phyloP scores from a whole-genome alignment of 35 echinoderm and acorn worm genomes.

The Hemicentrotus pulcherrimus region DNA sequence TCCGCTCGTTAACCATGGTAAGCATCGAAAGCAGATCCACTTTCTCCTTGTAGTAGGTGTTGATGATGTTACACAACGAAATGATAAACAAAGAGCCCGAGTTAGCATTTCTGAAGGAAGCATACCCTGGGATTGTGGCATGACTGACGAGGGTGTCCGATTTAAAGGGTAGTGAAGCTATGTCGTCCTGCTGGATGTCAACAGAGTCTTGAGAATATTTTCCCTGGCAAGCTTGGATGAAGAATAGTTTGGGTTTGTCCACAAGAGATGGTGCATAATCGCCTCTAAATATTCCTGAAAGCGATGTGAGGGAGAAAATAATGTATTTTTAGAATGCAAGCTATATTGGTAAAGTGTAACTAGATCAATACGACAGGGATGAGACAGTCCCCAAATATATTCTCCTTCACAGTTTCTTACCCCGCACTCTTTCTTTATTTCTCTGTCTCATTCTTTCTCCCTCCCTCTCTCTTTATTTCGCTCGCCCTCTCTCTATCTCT shows the following conservation, averaged over 20 bases:
- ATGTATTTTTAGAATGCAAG: too few relatives aligned
- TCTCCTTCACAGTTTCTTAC: neutral
- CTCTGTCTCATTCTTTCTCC: too few relatives aligned
- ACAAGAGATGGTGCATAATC: neutral
- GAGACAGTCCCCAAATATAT: too few relatives aligned
- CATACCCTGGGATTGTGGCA: slow-evolving; percentile 31
- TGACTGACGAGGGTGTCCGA: slow-evolving; percentile 32
- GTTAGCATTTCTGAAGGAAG: neutral
- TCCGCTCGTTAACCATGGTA: slow-evolving; percentile 31
- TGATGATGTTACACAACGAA: neutral
- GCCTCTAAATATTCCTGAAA: neutral
- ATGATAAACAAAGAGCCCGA: slow-evolving; percentile 45
- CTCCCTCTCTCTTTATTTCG: neutral
- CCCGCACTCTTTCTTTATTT: too few relatives aligned
- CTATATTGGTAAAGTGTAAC: too few relatives aligned
- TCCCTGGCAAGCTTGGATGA: slow-evolving; percentile 65
- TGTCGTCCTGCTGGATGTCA: neutral
- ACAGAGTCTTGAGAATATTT: neutral
- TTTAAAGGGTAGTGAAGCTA: neutral
- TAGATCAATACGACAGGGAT: too few relatives aligned
- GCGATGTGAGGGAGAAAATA: neutral
- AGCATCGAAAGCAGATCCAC: slow-evolving; percentile 44
- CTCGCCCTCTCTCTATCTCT: neutral
- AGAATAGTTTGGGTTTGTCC: slow-evolving; percentile 60
- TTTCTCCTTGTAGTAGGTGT: neutral